Evolutionary conservation across 2,797 vertebrate species (phyloP).

Genomic region (Myiotriccus ornatus): DNA sequence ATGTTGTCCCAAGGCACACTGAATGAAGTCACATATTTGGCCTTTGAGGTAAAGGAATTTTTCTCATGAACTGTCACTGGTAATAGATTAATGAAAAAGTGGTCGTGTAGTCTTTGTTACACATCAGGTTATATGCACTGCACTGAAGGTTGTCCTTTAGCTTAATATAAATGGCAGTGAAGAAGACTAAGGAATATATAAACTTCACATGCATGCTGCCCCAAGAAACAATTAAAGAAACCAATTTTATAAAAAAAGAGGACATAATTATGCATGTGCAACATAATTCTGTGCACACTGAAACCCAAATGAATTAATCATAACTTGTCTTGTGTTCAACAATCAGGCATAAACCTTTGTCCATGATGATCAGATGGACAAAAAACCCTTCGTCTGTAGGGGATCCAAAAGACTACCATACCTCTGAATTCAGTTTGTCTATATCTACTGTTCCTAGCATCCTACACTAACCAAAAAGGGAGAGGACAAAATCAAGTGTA

Average conservation of each 20-base stretch:
- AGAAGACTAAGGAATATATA: neutral
- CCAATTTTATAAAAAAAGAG: neutral
- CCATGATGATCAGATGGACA: neutral
- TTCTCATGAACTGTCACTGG: neutral
- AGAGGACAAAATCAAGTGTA: neutral
- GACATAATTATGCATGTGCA: neutral
- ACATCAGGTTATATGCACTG: neutral
- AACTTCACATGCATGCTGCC: neutral
- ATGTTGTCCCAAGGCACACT: neutral
- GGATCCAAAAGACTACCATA: neutral
- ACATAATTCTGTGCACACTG: neutral
- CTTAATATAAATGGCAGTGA: neutral
- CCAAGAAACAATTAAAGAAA: neutral
- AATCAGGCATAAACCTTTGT: neutral
- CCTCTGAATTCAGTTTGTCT: neutral
- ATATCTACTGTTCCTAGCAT: neutral
- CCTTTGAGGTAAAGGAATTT: neutral
- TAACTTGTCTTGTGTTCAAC: neutral
- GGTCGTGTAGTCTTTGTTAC: neutral
- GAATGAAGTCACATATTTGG: neutral
- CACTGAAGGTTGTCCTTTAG: neutral
- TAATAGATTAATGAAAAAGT: neutral
- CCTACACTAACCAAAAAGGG: neutral
- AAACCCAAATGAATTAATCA: neutral
- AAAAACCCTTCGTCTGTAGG: neutral